Evolutionary conservation across 2,888 invertebrate genomes (phyloP), one percentile per base, ranked within the genome.

Genomic region (Sycophila texana): DNA sequence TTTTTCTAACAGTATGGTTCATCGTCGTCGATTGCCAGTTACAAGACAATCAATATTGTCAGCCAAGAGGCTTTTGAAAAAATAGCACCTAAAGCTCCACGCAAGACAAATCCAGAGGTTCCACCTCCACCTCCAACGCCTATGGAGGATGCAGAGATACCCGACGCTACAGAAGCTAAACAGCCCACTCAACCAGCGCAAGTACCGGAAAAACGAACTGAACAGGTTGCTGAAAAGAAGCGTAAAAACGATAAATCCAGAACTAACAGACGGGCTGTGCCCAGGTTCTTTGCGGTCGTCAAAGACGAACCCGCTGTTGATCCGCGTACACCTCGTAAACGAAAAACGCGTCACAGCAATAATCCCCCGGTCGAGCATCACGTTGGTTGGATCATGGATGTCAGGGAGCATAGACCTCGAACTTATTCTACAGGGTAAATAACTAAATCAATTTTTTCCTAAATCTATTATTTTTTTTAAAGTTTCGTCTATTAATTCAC

Each of bases 351-450:
- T n/a, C 97, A 98, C 91, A 96, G 95, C 86, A 95, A 94, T 84
- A 98, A 99, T 92, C 98, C 98, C 65, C 98, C 98, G 0, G 94
- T 96, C 81, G 98, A 98, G 90, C 95, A 97, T 87, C 98, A 98
- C 88, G 96, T 99, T 57, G 99, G 99, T 20, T 99, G 99, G 99
- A 95, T 99, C 84, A 96, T 99, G 94, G 99, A 97, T 91, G 94
- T 95, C 5, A 95, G 95, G 88, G 96, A 96, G 87, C 97, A 97
- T 89, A 91, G 96, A 14, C 94, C 94, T 7, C 92, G 97, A 76
- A 96, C 96, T 20, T 94, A 94, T 74, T 96, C 96, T 83, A 93
- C 95, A 74, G 95, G 96, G 93, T 95, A 86, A 88, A 90, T 87
- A 58, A 39, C 7, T 10, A 39, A 4, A 39, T 1, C 10, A 7